Base-by-base conservation (phyloP, 2,888 invertebrate genomes). In the Gerosis bhagava region DNA sequence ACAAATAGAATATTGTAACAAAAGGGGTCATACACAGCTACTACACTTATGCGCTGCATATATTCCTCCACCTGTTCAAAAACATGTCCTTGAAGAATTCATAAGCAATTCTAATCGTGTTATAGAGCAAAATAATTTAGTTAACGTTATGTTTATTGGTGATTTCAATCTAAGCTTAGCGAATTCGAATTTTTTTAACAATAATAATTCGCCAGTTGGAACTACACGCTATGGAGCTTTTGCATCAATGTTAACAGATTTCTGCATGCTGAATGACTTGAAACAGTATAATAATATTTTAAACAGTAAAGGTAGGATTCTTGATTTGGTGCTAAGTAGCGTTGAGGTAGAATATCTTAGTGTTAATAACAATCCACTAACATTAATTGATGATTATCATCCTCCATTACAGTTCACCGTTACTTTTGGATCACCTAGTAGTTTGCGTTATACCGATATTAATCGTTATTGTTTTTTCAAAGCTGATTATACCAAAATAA, bases 51-150 rank as follows among this genome's bases (percentile, higher is more conserved):
- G 52, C 26, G 42, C 32, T 35, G 43, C 42, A 1, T 49, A 52
- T n/a, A n/a, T 52, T 5, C 51, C 51, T 2, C 40, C 49, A 26
- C 51, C 51, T 5, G 3, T 51, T 11, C 41, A 44, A 10, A 36
- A 31, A 22, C 36, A 48, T 19, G 22, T 45, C 7, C n/a, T 51
- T 5, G 44, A 49, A 0, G 35, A 48, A 12, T 51, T 29, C 6
- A 16, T 50, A 5, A n/a, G n/a, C 11, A 50, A 50, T 13, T 10
- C 31, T 0, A 46, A 46, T n/a, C 12, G 15, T 4, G 19, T 39
- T 3, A 3, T 22, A 5, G 29, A 40, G 21, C 5, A 22, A 3
- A 19, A 26, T 19, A 19, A 19, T 3, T 10, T 5, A 5, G 10
- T 21, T 5, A 29, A 28, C 3, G 19, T 21, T 8, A 10, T 21